A percentile compares a stretch with the other conserved stretches of the same genome.
Conservation (phyloP, 1,140 invertebrate species). For the Drosophila takahashii region DNA sequence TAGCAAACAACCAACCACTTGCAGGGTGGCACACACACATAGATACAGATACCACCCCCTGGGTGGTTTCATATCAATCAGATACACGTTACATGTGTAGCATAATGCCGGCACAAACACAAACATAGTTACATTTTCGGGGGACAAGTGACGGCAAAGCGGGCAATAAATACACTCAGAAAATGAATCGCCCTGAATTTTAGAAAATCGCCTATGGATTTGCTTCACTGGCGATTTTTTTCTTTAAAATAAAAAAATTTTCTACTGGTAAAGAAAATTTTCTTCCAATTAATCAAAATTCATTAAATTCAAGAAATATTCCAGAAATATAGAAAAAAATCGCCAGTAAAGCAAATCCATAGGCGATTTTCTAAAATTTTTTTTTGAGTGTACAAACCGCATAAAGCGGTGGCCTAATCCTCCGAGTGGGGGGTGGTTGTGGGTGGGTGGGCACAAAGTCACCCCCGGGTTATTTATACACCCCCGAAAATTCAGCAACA, state of each 20-base stretch:
- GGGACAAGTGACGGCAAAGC: slow-evolving; percentile 53
- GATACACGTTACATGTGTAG: slow-evolving; percentile 80
- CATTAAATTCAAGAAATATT: no score
- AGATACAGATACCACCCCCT: slow-evolving; percentile 25
- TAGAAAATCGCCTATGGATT: no score
- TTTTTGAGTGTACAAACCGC: no score
- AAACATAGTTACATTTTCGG: slow-evolving; percentile 65
- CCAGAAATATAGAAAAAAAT: no score
- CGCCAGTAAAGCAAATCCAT: no score
- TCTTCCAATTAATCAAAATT: no score
- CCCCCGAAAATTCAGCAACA: slow-evolving; percentile 52
- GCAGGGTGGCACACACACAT: slow-evolving; percentile 14
- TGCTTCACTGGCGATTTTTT: no score
- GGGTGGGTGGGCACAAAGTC: slow-evolving; percentile 28
- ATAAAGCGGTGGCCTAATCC: slow-evolving; percentile 80
- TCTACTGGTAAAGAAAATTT: no score
- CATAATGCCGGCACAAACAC: slow-evolving; percentile 21
- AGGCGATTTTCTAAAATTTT: no score
- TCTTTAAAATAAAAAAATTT: no score
- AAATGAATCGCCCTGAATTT: no score
- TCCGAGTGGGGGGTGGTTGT: slow-evolving; percentile 23
- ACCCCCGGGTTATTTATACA: slow-evolving; percentile 74
- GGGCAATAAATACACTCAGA: slow-evolving; percentile 84
- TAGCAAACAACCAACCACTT: slow-evolving; percentile 79
- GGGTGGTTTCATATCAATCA: slow-evolving; percentile 63